These are phyloP conservation scores for Lycia hirtaria DNA, from an alignment of 2,888 invertebrate species.

Conservation along the genomic window DNA sequence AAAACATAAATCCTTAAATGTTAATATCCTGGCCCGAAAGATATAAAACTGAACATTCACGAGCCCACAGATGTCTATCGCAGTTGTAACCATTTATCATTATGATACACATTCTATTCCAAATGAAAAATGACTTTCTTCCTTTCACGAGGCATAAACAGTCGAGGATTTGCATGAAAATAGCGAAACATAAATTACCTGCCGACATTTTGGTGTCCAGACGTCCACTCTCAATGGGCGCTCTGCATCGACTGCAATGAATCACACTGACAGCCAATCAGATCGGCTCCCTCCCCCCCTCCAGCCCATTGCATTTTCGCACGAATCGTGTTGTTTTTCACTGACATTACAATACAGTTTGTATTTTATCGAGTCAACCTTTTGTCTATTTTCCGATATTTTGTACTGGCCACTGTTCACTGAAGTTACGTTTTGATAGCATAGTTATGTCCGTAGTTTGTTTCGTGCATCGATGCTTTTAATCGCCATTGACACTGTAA, in stretches of 20 bases:
- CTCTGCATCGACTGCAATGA: slow-evolving; percentile 55
- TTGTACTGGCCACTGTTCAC: slow-evolving; percentile 25
- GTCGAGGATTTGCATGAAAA: slow-evolving; percentile 24
- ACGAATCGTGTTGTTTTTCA: slow-evolving; percentile 63
- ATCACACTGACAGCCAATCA: slow-evolving; percentile 59
- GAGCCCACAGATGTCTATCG: slow-evolving; percentile 23
- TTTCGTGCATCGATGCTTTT: background rate
- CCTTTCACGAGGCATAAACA: slow-evolving; percentile 24
- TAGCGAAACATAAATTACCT: slow-evolving; percentile 58
- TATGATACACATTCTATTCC: slow-evolving; percentile 27
- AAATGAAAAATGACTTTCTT: slow-evolving; percentile 26
- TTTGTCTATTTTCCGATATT: slow-evolving; percentile 22
- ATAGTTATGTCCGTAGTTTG: slow-evolving; percentile 17
- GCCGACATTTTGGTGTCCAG: slow-evolving; percentile 71
- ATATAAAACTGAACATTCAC: slow-evolving; percentile 27
- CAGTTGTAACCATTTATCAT: slow-evolving; percentile 28
- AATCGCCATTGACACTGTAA: slow-evolving; percentile 15
- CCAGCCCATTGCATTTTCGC: slow-evolving; percentile 77
- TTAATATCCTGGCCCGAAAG: slow-evolving; percentile 13
- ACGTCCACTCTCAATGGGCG: slow-evolving; percentile 56
- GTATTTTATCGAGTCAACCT: slow-evolving; percentile 36
- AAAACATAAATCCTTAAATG: slow-evolving; percentile 17
- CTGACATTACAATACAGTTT: slow-evolving; percentile 65
- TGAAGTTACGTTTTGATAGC: slow-evolving; percentile 18
- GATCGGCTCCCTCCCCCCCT: slow-evolving; percentile 59